Base-by-base conservation (phyloP, 2,113 vertebrate species). In the Lophius piscatorius region DNA sequence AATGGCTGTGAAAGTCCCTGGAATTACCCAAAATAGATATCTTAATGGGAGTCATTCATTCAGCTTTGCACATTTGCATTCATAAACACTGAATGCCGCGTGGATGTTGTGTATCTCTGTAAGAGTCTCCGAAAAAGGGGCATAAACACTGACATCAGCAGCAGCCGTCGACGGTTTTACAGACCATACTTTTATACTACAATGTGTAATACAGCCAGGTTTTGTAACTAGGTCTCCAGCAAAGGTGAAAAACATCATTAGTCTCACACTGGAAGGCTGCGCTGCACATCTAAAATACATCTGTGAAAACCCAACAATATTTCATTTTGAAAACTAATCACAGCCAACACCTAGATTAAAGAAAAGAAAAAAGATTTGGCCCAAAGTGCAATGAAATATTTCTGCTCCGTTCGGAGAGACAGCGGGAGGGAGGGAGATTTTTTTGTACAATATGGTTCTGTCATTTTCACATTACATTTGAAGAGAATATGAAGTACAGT, bases 221-320 rank as follows among this genome's bases (percentile, higher is more conserved):
- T 55, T 61, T 50, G 48, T 40, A 65, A 85, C 58, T 54, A 47
- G 69, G 51, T 76, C 66, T 81, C 64, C 64, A 54, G 61, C 24
- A 78, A 82, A 82, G 74, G 84, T 81, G 68, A 84, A 78, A 71
- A 67, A 58, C 60, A 76, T 78, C 54, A 83, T 84, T 60, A 83
- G 56, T 82, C 62, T 69, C 57, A 36, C 46, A 62, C 46, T 57
- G 71, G 62, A 77, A 35, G 57, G 66, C 52, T 49, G 68, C 71
- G 51, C 1, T 4, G 57, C 40, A 74, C 76, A 82, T 78, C 57
- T 67, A 66, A 81, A 78, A 70, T 51, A 74, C 59, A 77, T 82
- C 62, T 80, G 57, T 74, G n/a, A 45, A 71, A 78, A 46, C 41
- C 49, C 24, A 42, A 69, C 56, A 3, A 76, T 80, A 74, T 63